These are phyloP conservation scores for Neoitamus cyanurus DNA, from an alignment of 2,888 invertebrate species.

Conservation along the genomic window DNA sequence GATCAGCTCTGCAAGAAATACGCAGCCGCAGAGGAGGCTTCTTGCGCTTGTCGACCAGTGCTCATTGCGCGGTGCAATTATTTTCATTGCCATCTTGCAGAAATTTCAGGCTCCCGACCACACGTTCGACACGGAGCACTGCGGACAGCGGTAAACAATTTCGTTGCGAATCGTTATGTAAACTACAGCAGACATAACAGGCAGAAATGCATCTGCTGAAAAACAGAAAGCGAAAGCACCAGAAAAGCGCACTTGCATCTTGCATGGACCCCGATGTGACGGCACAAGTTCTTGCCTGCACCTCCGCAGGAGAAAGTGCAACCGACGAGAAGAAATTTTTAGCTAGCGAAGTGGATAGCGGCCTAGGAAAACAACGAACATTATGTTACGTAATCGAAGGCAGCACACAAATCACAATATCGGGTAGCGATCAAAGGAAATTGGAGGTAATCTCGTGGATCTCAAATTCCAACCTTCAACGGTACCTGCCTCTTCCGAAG, in stretches of 20 bases:
- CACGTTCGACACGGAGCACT: not conserved
- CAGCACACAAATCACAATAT: not conserved
- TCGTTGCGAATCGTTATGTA: not conserved
- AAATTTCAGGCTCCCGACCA: not conserved
- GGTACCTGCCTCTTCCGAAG: not conserved
- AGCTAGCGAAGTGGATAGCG: not conserved
- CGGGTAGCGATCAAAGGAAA: not conserved
- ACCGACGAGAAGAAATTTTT: not conserved
- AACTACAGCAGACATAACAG: slow-evolving; percentile 12
- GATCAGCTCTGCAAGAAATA: not conserved
- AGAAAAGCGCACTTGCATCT: slow-evolving; percentile 15
- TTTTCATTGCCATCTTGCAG: slow-evolving; percentile 17
- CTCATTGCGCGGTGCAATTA: not conserved
- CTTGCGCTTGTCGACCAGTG: not conserved
- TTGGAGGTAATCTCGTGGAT: not conserved
- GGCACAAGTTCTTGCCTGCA: not conserved
- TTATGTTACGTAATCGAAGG: slow-evolving; percentile 4
- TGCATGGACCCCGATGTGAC: not conserved
- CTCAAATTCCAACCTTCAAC: not conserved
- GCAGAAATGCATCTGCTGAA: not conserved
- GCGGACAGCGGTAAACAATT: not conserved
- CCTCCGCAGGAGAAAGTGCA: not conserved
- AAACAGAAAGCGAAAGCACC: not conserved
- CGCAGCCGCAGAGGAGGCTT: not conserved
- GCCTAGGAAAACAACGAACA: not conserved